Base-by-base conservation (phyloP, 2,113 vertebrate species). In the Anhinga anhinga region DNA sequence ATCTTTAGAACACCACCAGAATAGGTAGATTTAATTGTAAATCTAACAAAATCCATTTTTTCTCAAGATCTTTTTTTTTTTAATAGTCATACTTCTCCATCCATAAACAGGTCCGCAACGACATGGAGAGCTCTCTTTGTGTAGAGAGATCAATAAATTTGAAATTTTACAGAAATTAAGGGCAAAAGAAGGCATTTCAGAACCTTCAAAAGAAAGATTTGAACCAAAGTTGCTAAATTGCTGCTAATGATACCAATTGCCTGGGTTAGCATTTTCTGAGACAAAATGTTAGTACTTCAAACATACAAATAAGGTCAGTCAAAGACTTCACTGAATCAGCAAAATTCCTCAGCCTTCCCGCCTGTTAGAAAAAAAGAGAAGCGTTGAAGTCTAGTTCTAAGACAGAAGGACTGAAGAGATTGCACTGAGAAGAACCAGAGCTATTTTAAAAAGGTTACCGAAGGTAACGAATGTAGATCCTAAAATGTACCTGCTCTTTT, bases 261-360 rank as follows among this genome's bases (percentile, higher is more conserved):
- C 70, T 77, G 29, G 11, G 45, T 2, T 86, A 58, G 49, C 69
- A 62, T 53, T 91, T 86, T 87, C 77, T 82, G 58, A 93, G 59
- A 77, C 2, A 3, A 63, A 90, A 91, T 65, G 70, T 70, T 86
- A 71, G 40, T 80, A 55, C 84, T 95, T 95, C 89, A 87, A 84
- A 94, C 53, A n/a, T 61, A 92, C n/a, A 80, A 84, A 87, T 15
- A 92, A 95, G 49, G 78, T 89, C 84, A 90, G 29, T 85, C 81
- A 94, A 96, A 94, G 61, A 93, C 76, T 95, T 91, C 32, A 87
- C n/a, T 25, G 27, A 82, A 74, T 87, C 81, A 95, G 86, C 84
- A 97, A 86, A 91, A 95, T 66, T 80, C 52, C 58, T 88, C 59
- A 50, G 27, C 29, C 80, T 88, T 83, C 20, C 45, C 86, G 32